Evolutionary conservation across 2,888 invertebrate species (phyloP).

Genomic region (Epiperipatus broadwayi): DNA sequence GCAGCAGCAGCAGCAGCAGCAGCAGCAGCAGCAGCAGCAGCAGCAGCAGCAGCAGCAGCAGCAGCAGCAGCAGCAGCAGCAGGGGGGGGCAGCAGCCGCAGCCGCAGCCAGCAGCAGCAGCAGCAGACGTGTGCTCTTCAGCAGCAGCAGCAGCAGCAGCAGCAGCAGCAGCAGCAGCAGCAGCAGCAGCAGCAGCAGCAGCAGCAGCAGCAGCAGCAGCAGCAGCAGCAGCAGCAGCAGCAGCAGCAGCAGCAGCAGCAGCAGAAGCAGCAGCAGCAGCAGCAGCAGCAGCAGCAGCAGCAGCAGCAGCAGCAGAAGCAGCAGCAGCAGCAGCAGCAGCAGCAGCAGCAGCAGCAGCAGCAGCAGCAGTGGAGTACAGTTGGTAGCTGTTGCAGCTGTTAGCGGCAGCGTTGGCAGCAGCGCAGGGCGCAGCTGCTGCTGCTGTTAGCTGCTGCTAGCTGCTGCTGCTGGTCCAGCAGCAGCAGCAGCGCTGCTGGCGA

Average conservation of each 20-base stretch:
- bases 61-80: not conserved
- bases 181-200: constrained; percentile 1
- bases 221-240: constrained; percentile 3
- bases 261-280: no score
- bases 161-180: constrained; percentile 11
- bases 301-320: not conserved
- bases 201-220: constrained; percentile 1
- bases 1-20: constrained; percentile 1
- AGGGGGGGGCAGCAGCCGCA: no score
- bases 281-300: constrained; percentile 1
- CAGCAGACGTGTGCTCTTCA: no score
- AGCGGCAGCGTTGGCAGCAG: no score
- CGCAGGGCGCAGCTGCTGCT: no score
- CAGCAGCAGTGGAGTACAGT: no score
- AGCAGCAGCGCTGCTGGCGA: no score
- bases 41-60: constrained; percentile 3
- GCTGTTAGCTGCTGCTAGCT: no score
- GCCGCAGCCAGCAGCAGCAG: constrained; percentile 3
- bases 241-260: no score
- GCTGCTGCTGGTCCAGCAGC: no score
- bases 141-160: constrained; percentile 12
- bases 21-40: constrained; percentile 3
- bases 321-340: not conserved
- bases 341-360: constrained; percentile 3
- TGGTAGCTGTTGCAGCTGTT: no score